phyloP scores from a whole-genome alignment of 2,888 invertebrate genomes.

The Rosalia funebris region DNA sequence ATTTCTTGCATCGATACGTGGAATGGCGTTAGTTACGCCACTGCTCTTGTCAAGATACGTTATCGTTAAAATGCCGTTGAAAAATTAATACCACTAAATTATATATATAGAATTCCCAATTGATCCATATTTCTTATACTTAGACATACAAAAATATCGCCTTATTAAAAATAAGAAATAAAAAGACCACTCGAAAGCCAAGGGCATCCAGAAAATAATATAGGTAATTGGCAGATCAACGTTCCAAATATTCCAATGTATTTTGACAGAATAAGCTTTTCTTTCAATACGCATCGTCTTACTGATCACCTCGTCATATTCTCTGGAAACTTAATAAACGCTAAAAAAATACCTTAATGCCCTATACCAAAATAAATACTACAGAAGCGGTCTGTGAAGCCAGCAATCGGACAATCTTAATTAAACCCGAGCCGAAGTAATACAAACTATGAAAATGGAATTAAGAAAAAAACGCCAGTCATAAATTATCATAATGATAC shows the following conservation, averaged over 20 bases:
- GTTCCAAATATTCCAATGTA: not conserved
- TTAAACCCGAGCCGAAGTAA: slow-evolving; percentile 35
- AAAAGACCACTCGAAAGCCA: not conserved
- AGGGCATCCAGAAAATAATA: not conserved
- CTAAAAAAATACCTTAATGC: not conserved
- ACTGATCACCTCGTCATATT: not conserved
- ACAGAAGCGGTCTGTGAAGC: not conserved
- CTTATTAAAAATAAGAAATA: not conserved
- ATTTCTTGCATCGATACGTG: no score
- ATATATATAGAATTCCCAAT: no score
- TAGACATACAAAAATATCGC: no score
- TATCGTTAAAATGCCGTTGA: no score
- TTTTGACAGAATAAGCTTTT: not conserved
- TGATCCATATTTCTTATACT: no score
- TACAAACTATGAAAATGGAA: slow-evolving; percentile 42
- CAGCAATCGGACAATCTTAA: slow-evolving; percentile 23
- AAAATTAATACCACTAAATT: no score
- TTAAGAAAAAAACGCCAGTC: slow-evolving; percentile 54
- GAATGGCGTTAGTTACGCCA: no score
- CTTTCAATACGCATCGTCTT: not conserved
- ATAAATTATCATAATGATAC: slow-evolving; percentile 60
- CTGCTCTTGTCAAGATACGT: no score
- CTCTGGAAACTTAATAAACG: not conserved
- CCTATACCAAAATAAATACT: slow-evolving; percentile 1
- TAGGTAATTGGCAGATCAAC: not conserved